Conservation (phyloP, 1,140 invertebrate genomes). For the Melitaea cinxia region DNA sequence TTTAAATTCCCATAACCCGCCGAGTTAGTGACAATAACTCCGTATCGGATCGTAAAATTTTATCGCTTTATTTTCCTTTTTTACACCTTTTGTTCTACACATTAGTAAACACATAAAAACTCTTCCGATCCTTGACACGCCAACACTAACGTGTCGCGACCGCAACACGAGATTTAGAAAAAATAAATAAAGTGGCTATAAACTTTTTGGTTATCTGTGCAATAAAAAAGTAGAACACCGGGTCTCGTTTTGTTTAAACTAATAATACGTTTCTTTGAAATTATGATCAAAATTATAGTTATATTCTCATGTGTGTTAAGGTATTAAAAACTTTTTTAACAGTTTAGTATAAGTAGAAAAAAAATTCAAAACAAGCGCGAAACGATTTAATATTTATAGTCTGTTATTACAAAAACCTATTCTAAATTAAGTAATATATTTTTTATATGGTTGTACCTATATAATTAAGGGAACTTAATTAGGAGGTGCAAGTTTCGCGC, state of each 20-base stretch:
- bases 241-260: constrained; percentile 1
- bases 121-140: constrained; percentile 16
- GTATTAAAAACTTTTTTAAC: no score
- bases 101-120: constrained; percentile 43
- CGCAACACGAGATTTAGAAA: constrained; percentile 30
- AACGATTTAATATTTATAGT: not conserved
- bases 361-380: not conserved
- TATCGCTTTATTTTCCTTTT: constrained; percentile 71
- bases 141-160: constrained; percentile 32
- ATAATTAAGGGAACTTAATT: not conserved
- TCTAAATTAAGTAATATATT: not conserved
- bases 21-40: constrained; percentile 55
- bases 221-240: constrained; percentile 1
- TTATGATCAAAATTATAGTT: no score
- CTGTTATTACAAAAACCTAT: not conserved
- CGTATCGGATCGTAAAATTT: constrained; percentile 73
- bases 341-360: no score
- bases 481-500: constrained; percentile 1
- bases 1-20: constrained; percentile 66
- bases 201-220: constrained; percentile 32
- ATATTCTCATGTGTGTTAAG: no score
- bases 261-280: not conserved
- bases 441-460: constrained; percentile 1
- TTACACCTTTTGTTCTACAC: constrained; percentile 63
- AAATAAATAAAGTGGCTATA: constrained; percentile 39